Conservation (phyloP, 2,797 vertebrate species). For the Sciaenops ocellatus region DNA sequence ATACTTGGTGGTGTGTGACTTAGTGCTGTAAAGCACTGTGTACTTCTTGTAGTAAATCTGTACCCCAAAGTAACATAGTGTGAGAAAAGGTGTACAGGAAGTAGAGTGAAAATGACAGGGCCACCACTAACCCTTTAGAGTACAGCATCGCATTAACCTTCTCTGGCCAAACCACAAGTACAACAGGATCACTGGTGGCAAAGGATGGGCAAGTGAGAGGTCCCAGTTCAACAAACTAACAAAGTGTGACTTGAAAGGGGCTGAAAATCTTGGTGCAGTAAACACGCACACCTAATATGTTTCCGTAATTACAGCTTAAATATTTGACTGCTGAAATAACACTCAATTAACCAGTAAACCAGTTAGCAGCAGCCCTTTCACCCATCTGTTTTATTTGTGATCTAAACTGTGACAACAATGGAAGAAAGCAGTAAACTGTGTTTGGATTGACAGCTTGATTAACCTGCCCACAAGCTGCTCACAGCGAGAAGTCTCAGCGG, state of each 20-base stretch:
- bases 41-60: too few relatives aligned
- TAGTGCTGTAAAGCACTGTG: too few relatives aligned
- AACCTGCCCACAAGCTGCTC: conserved; percentile 14
- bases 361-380: not conserved
- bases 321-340: not conserved
- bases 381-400: not conserved
- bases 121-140: too few relatives aligned
- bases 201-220: too few relatives aligned
- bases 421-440: not conserved
- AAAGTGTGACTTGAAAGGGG: not conserved
- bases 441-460: conserved; percentile 7
- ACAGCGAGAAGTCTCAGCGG: not conserved
- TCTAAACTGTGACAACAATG: not conserved
- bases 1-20: too few relatives aligned
- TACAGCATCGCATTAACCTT: not conserved
- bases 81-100: too few relatives aligned
- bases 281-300: not conserved
- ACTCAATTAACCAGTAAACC: not conserved
- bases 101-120: too few relatives aligned
- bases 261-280: not conserved
- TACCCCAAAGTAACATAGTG: too few relatives aligned
- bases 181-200: not conserved
- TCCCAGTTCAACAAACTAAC: not conserved
- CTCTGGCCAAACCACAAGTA: not conserved
- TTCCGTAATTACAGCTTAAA: not conserved